Evolutionary conservation across 2,113 vertebrate species (phyloP).

Genomic region (Eublepharis macularius): DNA sequence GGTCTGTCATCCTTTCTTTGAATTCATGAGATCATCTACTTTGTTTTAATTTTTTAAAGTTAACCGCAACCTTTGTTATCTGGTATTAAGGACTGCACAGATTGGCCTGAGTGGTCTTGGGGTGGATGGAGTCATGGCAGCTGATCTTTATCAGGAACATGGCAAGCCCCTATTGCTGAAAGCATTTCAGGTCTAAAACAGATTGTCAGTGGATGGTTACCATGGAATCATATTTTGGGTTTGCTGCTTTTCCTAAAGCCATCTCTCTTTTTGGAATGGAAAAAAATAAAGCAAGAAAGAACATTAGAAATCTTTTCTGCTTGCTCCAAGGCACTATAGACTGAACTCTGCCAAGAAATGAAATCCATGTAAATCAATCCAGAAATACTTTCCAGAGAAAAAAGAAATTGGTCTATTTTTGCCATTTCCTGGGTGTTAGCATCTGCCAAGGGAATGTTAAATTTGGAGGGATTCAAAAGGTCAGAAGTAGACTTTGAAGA

Average conservation of each 20-base stretch:
- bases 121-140: background rate
- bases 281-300: background rate
- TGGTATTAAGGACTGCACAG: background rate
- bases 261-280: background rate
- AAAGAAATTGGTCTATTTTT: slow-evolving; percentile 10
- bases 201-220: slow-evolving; percentile 7
- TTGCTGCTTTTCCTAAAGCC: slow-evolving; percentile 5
- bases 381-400: background rate
- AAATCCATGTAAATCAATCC: background rate
- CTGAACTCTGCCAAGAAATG: background rate
- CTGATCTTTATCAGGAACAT: background rate
- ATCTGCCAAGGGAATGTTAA: background rate
- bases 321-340: background rate
- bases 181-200: background rate
- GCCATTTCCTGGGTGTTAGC: slow-evolving; percentile 1
- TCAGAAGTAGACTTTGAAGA: background rate
- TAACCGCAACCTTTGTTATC: background rate
- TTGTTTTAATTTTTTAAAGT: background rate
- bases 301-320: background rate
- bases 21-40: background rate
- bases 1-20: background rate
- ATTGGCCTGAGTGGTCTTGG: background rate
- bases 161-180: background rate
- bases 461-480: background rate
- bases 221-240: background rate